Base-by-base conservation (phyloP, 2,113 vertebrate genomes). In the Pantherophis guttatus region DNA sequence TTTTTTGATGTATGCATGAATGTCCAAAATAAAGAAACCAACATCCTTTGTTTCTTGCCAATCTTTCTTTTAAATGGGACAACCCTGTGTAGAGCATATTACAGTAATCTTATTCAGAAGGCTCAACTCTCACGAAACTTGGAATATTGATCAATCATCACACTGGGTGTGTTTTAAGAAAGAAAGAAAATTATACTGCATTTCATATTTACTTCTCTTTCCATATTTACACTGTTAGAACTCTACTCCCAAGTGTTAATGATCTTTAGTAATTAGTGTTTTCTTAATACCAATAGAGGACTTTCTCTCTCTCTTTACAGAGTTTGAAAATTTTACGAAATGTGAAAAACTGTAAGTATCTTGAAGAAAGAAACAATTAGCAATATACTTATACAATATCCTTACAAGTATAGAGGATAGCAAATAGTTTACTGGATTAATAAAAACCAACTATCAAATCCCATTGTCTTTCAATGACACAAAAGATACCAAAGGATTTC, bases 271-370 rank as follows among this genome's bases (percentile, higher is more conserved):
- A 54, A 85, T 90, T 88, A 54, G 24, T 3, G 48, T 0, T 0
- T n/a, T 91, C 2, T 55, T 92, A 92, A 88, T 39, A 5, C 65
- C 8, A 94, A 94, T 19, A 89, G 39, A 75, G 8, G 39, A 0
- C 39, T 24, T 33, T 54, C 1, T 88, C n/a, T 88, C 8, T 88
- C 8, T 5, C 54, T 94, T 93, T 93, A n/a, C 95, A 98, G 98
- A 98, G 98, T 95, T 93, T 98, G 96, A 98, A 98, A 96, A 97
- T 98, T 95, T 0, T 98, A 91, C 97, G 96, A 96, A 98, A 97
- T 4, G n/a, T 98, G 96, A 98, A 81, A 95, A 98, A 98, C 75
- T 96, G 98, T 98, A 97, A 98, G 98, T 98, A 52, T 95, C 33
- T 93, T 87, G 85, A 90, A 86, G 23, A 50, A 86, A 24, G 23